Evolutionary conservation across 2,113 vertebrate genomes (phyloP), one percentile per base, ranked within the genome.

Genomic region (Xiphophorus hellerii): DNA sequence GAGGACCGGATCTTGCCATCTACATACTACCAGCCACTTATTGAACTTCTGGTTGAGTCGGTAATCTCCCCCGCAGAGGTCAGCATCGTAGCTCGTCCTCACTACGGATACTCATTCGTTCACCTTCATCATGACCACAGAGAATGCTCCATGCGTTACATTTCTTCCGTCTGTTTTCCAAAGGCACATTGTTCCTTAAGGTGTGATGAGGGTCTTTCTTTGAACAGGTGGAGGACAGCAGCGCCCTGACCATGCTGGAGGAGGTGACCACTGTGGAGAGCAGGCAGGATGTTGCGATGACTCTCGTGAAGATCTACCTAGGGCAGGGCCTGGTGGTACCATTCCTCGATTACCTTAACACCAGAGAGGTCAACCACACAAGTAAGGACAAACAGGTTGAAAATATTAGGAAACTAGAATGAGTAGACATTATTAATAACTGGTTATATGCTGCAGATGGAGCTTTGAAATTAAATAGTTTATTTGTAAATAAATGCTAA

Each of bases 291-390:
- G 94, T 97, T 3, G 96, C 96, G 42, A 96, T 96, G 90, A 96
- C 96, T 25, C 85, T 98, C 84, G 96, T 97, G 90, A 97, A 96
- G 93, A 95, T 97, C 72, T 98, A 97, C 83, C 90, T 96, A 42
- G 95, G 94, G 33, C 95, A 95, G 77, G 97, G 96, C 3, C 93
- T 96, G 87, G 94, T 95, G 0, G 94, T 96, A 74, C 94, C 95
- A 0, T 95, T 98, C 68, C 93, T 98, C 85, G 97, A 97, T 89
- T 95, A 96, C 69, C 94, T 98, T 12, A 97, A 95, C 82, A 92
- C 92, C 76, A 90, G 88, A 0, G 96, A 98, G 89, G 94, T 97
- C 91, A 94, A 96, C 74, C 94, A 95, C 80, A 98, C 97, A 33
- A 89, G 96, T 98, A 94, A 95, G 7, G 0, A 33, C 62, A 48